A percentile compares a stretch with the other conserved stretches of the same genome.
Evolutionary conservation across 2,797 vertebrate genomes (phyloP).

Genomic region (Alauda arvensis): DNA sequence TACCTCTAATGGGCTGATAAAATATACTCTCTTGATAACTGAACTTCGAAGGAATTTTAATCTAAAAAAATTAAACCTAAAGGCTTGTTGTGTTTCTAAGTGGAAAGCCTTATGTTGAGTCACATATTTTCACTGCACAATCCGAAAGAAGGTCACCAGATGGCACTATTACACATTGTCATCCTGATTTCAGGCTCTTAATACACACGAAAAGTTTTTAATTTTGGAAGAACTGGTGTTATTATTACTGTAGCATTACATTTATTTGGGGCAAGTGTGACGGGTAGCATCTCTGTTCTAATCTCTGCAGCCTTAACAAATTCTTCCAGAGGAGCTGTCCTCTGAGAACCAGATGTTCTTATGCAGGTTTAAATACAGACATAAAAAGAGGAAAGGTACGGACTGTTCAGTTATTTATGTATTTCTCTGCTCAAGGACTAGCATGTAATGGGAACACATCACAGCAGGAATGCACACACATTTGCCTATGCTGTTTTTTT

Average conservation of each 20-base stretch:
- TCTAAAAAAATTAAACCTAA: background rate
- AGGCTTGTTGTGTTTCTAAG: background rate
- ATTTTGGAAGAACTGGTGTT: background rate
- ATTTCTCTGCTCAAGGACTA: background rate
- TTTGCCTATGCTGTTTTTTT: slow-evolving; percentile 1
- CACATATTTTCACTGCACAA: background rate
- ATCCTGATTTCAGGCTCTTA: background rate
- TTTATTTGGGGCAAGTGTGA: background rate
- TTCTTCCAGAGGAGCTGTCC: background rate
- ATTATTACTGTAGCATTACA: background rate
- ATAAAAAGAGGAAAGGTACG: background rate
- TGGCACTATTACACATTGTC: slow-evolving; percentile 37
- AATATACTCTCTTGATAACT: background rate
- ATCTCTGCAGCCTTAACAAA: background rate
- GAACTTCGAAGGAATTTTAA: background rate
- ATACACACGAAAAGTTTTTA: background rate
- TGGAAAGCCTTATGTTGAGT: background rate
- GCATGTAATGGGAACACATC: slow-evolving; percentile 19
- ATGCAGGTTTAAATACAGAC: background rate
- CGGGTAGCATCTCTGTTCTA: background rate
- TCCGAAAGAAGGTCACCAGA: slow-evolving; percentile 15
- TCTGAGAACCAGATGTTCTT: background rate
- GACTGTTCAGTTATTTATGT: background rate
- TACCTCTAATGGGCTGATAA: background rate
- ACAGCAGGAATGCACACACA: background rate